A percentile compares a stretch with the other conserved stretches of the same genome.
These are phyloP conservation scores for Chlorops oryzae DNA, from an alignment of 1,140 invertebrate genomes.

Conservation along the genomic window DNA sequence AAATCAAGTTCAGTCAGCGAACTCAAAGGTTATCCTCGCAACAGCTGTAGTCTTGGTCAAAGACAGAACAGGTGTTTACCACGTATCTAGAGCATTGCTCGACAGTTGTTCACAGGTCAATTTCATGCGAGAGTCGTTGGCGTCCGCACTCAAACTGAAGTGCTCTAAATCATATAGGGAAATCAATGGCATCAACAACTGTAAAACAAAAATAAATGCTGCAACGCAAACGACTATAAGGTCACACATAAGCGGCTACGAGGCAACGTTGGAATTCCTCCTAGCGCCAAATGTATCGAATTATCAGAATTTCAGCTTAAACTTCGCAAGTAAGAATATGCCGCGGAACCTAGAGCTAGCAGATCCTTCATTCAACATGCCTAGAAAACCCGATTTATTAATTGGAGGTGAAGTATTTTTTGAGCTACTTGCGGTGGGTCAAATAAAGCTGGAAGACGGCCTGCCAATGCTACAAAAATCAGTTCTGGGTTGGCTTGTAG, in stretches of 20 bases:
- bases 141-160: not conserved
- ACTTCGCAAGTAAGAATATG: conserved; percentile 12
- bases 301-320: not conserved
- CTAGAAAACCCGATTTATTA: too few species aligned
- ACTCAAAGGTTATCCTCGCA: conserved; percentile 9
- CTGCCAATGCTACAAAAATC: too few species aligned
- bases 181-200: conserved; percentile 4
- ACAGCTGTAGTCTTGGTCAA: conserved; percentile 5
- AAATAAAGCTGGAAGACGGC: too few species aligned
- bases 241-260: not conserved
- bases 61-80: not conserved
- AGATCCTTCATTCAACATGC: too few species aligned
- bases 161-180: not conserved
- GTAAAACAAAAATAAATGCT: not conserved
- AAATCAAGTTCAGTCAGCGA: not conserved
- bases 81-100: conserved; percentile 5
- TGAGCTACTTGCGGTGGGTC: too few species aligned
- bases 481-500: too few species aligned
- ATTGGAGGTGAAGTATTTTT: conserved; percentile 31
- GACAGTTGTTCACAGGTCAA: conserved; percentile 10
- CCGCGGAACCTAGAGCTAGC: conserved; percentile 22
- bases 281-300: conserved; percentile 1
- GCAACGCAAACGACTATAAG: not conserved
- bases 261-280: conserved; percentile 1
- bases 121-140: conserved; percentile 6